A percentile compares a stretch with the other conserved stretches of the same genome.
phyloP scores from a whole-genome alignment of 2,888 invertebrate genomes.

The Molorchus minor region DNA sequence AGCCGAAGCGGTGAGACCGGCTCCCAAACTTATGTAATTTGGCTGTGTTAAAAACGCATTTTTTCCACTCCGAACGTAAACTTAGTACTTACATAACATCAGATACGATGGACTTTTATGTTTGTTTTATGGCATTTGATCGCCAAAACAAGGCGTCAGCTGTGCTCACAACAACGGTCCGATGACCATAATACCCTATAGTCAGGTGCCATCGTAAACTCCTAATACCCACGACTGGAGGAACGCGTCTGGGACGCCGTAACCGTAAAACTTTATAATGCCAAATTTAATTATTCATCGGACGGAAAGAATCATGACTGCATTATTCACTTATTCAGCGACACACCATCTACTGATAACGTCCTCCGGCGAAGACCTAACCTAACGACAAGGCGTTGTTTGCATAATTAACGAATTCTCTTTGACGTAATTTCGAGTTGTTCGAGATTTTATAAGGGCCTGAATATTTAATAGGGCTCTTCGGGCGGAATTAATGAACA shows the following conservation, averaged over 20 bases:
- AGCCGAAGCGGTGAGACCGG: too few species aligned
- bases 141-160: too few species aligned
- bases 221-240: constrained; percentile 17
- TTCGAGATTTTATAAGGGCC: not conserved
- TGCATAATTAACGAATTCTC: constrained; percentile 13
- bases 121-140: too few species aligned
- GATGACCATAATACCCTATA: too few species aligned
- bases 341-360: constrained; percentile 12
- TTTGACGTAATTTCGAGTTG: not conserved
- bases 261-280: constrained; percentile 31
- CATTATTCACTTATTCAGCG: constrained; percentile 22
- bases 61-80: too few species aligned
- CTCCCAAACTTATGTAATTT: too few species aligned
- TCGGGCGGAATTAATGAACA: too few species aligned
- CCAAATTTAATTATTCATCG: constrained; percentile 37
- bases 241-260: constrained; percentile 14
- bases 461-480: constrained; percentile 1
- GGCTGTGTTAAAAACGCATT: too few species aligned
- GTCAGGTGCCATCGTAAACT: constrained; percentile 34
- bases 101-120: too few species aligned
- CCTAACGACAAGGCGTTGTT: constrained; percentile 2
- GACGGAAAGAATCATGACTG: constrained; percentile 17
- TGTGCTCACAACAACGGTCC: too few species aligned
- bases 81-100: too few species aligned
- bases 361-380: not conserved